phyloP scores from a whole-genome alignment of 30 jellyfish, hydroid and myxozoan species.

The Mastigias papua region DNA sequence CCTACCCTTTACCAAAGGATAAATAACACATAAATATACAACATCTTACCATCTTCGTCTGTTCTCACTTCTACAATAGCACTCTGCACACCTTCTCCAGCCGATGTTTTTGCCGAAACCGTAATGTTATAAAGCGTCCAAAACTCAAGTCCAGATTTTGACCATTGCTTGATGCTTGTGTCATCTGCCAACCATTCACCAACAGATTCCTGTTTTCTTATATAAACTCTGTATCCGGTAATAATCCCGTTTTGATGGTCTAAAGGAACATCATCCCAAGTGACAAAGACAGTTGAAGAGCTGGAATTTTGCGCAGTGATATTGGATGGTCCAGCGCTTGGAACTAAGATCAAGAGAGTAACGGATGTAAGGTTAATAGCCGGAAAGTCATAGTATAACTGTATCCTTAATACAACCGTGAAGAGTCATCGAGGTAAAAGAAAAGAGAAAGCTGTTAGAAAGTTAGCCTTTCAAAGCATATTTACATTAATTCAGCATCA shows the following conservation, averaged over 20 bases:
- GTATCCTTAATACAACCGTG: too few relatives aligned
- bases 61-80: constrained; percentile 30
- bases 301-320: constrained; percentile 28
- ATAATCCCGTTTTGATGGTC: constrained; percentile 62
- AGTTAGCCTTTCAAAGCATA: too few relatives aligned
- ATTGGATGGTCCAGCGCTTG: constrained; percentile 47
- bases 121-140: constrained; percentile 50
- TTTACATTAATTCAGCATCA: too few relatives aligned
- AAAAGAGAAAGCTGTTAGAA: too few relatives aligned
- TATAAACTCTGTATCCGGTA: constrained; percentile 42
- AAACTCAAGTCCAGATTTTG: constrained; percentile 32
- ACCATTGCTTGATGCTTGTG: constrained; percentile 2
- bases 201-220: neutral
- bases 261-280: constrained; percentile 47
- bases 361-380: too few relatives aligned
- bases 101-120: constrained; percentile 45
- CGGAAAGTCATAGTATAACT: too few relatives aligned
- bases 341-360: neutral
- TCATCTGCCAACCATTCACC: constrained; percentile 8
- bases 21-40: neutral
- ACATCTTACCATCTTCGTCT: constrained; percentile 64
- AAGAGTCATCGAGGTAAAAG: too few relatives aligned
- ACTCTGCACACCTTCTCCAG: constrained; percentile 69
- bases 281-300: constrained; percentile 22
- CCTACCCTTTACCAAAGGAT: too few relatives aligned